Conservation (phyloP, 2,888 invertebrate species). For the Calephelis perditalis region DNA sequence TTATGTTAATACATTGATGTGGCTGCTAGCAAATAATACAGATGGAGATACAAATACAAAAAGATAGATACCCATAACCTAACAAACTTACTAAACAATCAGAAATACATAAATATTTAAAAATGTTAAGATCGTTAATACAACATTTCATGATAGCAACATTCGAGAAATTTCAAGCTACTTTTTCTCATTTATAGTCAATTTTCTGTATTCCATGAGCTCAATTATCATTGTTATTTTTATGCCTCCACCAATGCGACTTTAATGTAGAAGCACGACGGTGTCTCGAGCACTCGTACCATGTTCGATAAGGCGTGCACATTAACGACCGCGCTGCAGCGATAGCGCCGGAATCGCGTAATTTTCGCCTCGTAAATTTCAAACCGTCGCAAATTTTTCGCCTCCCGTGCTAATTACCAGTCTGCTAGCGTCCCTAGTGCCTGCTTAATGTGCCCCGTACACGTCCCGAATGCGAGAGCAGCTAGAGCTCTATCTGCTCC, state of each 20-base stretch:
- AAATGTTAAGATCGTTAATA: not conserved
- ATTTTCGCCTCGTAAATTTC: constrained; percentile 78
- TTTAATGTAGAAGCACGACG: constrained; percentile 44
- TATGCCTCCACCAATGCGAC: constrained; percentile 48
- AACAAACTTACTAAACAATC: no score
- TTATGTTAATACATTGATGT: no score
- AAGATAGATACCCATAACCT: no score
- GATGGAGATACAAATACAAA: no score
- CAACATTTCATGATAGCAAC: not conserved
- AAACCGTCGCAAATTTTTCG: constrained; percentile 77
- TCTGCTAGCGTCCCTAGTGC: constrained; percentile 68
- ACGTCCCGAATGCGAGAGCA: constrained; percentile 69
- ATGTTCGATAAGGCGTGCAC: constrained; percentile 72
- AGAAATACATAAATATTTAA: no score
- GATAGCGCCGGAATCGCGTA: constrained; percentile 73
- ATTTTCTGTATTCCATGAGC: constrained; percentile 1
- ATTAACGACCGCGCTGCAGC: constrained; percentile 68
- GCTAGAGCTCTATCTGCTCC: constrained; percentile 57
- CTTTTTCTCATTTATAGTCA: not conserved
- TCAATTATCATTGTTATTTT: constrained; percentile 31
- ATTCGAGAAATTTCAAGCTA: not conserved
- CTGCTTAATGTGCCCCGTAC: constrained; percentile 70
- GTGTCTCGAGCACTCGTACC: constrained; percentile 38
- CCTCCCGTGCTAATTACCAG: constrained; percentile 75
- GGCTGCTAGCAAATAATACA: no score